Evolutionary conservation across 1,140 invertebrate species (phyloP), one percentile per base, ranked within the genome.

Genomic region (Euwallacea fornicatus): DNA sequence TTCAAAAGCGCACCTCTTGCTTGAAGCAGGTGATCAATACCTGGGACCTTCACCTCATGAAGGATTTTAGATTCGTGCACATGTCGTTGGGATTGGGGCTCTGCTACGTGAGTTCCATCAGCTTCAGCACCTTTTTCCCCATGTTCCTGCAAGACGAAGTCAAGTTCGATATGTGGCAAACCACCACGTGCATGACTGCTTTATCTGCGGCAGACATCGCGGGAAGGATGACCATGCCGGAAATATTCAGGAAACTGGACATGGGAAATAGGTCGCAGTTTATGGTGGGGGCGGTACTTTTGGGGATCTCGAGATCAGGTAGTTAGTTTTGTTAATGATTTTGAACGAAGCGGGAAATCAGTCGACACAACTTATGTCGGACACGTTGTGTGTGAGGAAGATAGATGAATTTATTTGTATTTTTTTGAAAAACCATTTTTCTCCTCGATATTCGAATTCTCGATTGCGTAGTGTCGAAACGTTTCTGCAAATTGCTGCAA

Each of bases 121-220:
- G 89, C 76, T 91, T 90, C 75, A 89, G 88, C 68, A 84, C 91
- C 81, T 82, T 91, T 58, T 89, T 85, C 66, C 89, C 90, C 10
- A 86, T 88, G 65, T 90, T 90, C 71, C 80, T 85, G 82, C 79
- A 85, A 82, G 83, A 87, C 75, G 81, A 83, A 7, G 83, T 83
- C 11, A 75, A 78, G 0, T 78, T 88, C 74, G 81, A 82, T 50
- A 85, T 85, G 75, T 77, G 80, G 64, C 79, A 88, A 73, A 85
- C 88, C 11, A 88, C 90, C 9, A 84, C 82, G 58, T 90, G 88
- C 73, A 88, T 91, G 83, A 90, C 89, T 7, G 82, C 87, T 3
- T 69, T 81, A 13, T 89, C 89, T 3, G 83, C 83, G 8, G 85
- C 87, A 7, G 89, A 91, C 78, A 88, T 91, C n/a, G 71, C 86